phyloP scores from a whole-genome alignment of 2,113 vertebrate species.

The Phaetusa simplex region DNA sequence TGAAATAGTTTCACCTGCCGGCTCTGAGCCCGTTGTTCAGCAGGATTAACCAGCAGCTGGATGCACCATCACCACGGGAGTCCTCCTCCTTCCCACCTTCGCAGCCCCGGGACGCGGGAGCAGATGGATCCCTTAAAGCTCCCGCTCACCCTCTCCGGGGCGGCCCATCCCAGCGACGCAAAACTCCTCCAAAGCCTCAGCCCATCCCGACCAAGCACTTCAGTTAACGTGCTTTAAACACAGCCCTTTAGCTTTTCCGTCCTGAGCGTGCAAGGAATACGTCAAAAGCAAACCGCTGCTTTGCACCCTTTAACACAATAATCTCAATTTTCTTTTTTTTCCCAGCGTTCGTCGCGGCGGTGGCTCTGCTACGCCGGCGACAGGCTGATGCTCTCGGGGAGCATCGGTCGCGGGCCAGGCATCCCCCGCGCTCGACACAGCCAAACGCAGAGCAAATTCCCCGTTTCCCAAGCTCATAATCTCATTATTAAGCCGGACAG shows the following conservation, averaged over 20 bases:
- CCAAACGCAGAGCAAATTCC: neutral
- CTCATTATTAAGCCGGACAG: neutral
- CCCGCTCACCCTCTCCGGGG: neutral
- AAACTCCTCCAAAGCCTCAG: neutral
- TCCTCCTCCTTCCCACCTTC: neutral
- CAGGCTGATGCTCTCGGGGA: neutral
- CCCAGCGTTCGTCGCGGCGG: neutral
- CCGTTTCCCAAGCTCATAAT: neutral
- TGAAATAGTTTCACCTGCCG: neutral
- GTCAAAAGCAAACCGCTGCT: neutral
- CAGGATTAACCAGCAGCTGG: neutral
- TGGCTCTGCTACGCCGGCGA: neutral
- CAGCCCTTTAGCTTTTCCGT: neutral
- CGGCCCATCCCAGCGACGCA: neutral
- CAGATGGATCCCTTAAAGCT: neutral
- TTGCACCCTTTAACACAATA: neutral
- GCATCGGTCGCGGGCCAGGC: rapidly evolving
- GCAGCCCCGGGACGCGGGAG: neutral
- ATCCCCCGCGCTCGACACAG: neutral
- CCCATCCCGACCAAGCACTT: neutral
- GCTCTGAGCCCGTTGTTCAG: neutral
- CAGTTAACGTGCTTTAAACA: neutral
- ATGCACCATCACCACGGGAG: neutral
- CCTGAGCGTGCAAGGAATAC: neutral
- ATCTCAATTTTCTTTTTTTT: neutral